A percentile compares a stretch with the other conserved stretches of the same genome.
Conservation (phyloP, 2,113 vertebrate genomes). For the Fregetta grallaria region DNA sequence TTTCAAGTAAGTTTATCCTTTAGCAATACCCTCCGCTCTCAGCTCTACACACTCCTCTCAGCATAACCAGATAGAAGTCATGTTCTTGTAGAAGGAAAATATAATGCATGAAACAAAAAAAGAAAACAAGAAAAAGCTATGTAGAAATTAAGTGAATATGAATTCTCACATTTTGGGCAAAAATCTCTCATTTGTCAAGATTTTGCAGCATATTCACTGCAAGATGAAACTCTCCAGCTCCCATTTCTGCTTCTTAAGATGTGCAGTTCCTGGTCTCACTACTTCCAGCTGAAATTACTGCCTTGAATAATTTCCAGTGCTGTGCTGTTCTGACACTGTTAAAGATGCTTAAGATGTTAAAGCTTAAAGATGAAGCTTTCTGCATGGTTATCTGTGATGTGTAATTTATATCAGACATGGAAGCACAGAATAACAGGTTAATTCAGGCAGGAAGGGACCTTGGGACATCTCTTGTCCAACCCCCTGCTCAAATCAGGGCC, state of each 20-base stretch:
- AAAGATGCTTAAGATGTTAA: background rate
- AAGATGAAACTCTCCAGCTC: background rate
- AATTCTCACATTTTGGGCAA: background rate
- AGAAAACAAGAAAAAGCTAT: background rate
- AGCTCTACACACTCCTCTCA: background rate
- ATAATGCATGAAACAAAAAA: background rate
- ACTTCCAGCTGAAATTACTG: background rate
- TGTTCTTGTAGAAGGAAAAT: background rate
- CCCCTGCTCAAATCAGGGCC: background rate
- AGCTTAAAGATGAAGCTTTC: background rate
- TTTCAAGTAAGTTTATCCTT: background rate
- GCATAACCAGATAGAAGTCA: background rate
- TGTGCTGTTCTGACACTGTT: background rate
- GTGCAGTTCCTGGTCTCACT: background rate
- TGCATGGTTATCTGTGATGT: background rate
- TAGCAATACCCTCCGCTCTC: background rate
- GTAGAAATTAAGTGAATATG: background rate
- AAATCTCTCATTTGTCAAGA: background rate
- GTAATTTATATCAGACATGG: background rate
- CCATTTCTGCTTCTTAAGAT: background rate
- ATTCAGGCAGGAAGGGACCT: background rate
- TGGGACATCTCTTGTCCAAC: fast-evolving
- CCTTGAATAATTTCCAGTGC: background rate
- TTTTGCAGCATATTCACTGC: background rate
- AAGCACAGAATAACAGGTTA: background rate